Base-by-base conservation (phyloP, 1,140 invertebrate genomes). In the Hyphantria cunea region DNA sequence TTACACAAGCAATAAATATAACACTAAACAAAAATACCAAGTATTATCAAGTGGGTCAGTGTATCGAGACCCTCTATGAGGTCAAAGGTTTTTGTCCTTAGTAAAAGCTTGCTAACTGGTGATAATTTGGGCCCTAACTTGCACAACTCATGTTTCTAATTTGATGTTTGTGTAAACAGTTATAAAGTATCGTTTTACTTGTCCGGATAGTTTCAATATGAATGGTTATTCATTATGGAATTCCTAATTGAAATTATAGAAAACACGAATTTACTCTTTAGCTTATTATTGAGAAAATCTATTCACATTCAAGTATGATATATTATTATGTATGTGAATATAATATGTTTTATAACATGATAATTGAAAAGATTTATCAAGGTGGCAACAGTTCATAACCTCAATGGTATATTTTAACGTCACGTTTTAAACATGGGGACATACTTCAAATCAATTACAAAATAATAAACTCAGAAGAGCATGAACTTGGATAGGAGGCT, bases 91-190 rank as follows among this genome's bases (percentile, higher is more conserved):
- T 60, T 52, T 68, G 68, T 67, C 77, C 71, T 73, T 66, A 54
- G 41, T 63, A 52, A 45, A 62, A 63, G 54, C 63, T 53, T 51
- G 71, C 72, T 82, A 80, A 80, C 55, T 55, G 68, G 68, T 66
- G 76, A 54, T 81, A 82, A 82, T 76, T 25, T 76, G 70, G 42
- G 45, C 68, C 77, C 75, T 82, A 78, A 82, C 56, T 76, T 74
- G 68, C 70, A 58, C 60, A 64, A 72, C 74, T 76, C 73, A 76
- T 67, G 68, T 65, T 60, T 71, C 77, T 78, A 72, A 80, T 80
- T 78, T 64, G 50, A 61, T 80, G 74, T 82, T 82, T 78, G 77
- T 14, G 44, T 58, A 70, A 74, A 76, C 70, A 56, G 44, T 37
- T 56, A 47, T 47, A 47, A 48, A 15, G 59, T 37, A 70, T 74